Base-by-base conservation (phyloP, 2,797 vertebrate species). In the Alca torda region DNA sequence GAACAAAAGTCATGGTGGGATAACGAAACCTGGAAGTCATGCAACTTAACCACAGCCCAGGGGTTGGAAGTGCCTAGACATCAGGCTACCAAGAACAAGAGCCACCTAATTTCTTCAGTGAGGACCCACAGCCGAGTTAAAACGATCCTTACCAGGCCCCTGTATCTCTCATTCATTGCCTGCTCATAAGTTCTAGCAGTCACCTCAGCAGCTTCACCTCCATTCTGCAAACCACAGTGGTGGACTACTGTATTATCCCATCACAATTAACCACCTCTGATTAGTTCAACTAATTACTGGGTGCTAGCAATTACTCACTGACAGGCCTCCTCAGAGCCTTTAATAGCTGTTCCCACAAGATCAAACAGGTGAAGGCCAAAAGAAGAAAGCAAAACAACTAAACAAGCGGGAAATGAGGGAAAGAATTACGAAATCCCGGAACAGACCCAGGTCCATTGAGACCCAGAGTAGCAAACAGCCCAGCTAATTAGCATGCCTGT, bases 321-420 rank as follows among this genome's bases (percentile, higher is more conserved):
- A 87, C 84, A 94, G 68, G 81, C 69, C 75, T 89, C 86, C 81
- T 94, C 60, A 30, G 94, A 86, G 86, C 43, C 89, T 92, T 87
- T 94, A 97, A 90, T 90, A 90, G 57, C 81, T 87, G 78, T 35
- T 96, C 95, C 94, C 95, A 89, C 50, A 93, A 90, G 94, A 94
- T 87, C 95, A 95, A 95, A 92, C 84, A 96, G 93, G 96, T 96
- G 94, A 97, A 96, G 89, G 83, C 91, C 94, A 81, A 90, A 93
- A 90, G 89, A 93, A 91, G 90, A 91, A 96, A 94, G 91, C 61
- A 96, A 92, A 95, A 87, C 84, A 95, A 28, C 78, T 69, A 92
- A 95, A 94, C 84, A 94, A 91, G 89, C 83, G 86, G 92, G 93
- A 95, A 95, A 94, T 91, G 89, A 95, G 84, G 76, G 75, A 90